A percentile compares a stretch with the other conserved stretches of the same genome.
phyloP scores from a whole-genome alignment of 2,113 vertebrate genomes.

The Apodemus speciosus region DNA sequence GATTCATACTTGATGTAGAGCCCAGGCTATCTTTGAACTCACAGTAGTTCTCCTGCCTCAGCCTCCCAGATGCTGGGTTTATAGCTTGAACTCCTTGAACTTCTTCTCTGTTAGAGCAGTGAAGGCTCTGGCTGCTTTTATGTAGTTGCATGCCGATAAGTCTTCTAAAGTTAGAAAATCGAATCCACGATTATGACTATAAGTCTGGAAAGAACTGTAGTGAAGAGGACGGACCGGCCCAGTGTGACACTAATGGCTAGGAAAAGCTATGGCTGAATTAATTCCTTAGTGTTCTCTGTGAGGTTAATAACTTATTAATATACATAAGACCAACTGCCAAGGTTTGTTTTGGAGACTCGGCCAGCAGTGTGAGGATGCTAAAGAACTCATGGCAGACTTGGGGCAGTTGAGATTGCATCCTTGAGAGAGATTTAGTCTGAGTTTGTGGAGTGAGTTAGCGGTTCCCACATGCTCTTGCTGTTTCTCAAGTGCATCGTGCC shows the following conservation, averaged over 20 bases:
- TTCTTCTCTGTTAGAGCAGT: constrained; percentile 1
- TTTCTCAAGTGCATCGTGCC: too few species aligned
- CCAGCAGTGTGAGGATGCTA: not conserved
- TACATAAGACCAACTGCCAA: not conserved
- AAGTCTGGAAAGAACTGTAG: not conserved
- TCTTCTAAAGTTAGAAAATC: not conserved
- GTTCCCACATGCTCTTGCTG: not conserved
- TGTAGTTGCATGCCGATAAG: not conserved
- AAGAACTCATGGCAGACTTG: not conserved
- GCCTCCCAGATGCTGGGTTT: not conserved
- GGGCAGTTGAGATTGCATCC: not conserved
- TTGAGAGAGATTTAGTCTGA: not conserved
- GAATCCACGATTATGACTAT: not conserved
- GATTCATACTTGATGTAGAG: not conserved
- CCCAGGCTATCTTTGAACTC: not conserved
- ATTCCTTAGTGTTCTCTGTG: not conserved
- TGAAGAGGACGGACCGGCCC: not conserved
- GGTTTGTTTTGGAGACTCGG: not conserved
- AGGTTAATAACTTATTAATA: constrained; percentile 20
- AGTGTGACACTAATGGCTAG: not conserved
- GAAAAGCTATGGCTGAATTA: constrained; percentile 27
- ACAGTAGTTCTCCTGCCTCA: not conserved
- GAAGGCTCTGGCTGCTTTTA: not conserved
- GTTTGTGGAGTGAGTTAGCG: not conserved
- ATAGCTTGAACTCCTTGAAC: too few species aligned